Conservation (phyloP, 2,888 invertebrate genomes). For the Cephus sareptanus region DNA sequence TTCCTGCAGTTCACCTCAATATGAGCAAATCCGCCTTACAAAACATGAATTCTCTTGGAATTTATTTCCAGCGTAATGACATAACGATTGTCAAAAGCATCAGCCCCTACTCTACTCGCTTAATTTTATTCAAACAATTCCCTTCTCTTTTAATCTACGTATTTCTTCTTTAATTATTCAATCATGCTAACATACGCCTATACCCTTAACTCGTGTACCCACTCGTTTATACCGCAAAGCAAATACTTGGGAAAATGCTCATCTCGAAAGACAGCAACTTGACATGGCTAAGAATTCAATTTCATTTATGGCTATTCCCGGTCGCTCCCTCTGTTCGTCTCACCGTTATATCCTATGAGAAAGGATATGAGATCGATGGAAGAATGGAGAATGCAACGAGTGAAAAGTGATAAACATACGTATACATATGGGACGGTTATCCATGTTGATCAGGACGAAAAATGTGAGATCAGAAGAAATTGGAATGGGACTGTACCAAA, state of each 20-base stretch:
- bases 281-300: not conserved
- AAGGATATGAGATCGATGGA: not conserved
- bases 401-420: not conserved
- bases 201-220: not conserved
- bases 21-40: not conserved
- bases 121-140: not conserved
- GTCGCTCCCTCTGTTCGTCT: not conserved
- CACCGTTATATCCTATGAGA: not conserved
- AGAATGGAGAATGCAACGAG: not conserved
- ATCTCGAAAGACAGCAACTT: not conserved
- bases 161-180: not conserved
- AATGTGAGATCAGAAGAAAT: not conserved
- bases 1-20: not conserved
- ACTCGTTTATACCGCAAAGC: not conserved
- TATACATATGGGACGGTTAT: not conserved
- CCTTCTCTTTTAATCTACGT: not conserved
- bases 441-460: not conserved
- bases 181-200: not conserved
- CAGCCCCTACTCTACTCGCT: not conserved
- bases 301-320: not conserved
- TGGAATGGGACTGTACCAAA: not conserved
- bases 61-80: not conserved
- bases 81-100: not conserved
- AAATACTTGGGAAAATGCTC: not conserved
- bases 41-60: not conserved